Evolutionary conservation across 1,140 invertebrate genomes (phyloP).

Genomic region (Trichoplusia ni): DNA sequence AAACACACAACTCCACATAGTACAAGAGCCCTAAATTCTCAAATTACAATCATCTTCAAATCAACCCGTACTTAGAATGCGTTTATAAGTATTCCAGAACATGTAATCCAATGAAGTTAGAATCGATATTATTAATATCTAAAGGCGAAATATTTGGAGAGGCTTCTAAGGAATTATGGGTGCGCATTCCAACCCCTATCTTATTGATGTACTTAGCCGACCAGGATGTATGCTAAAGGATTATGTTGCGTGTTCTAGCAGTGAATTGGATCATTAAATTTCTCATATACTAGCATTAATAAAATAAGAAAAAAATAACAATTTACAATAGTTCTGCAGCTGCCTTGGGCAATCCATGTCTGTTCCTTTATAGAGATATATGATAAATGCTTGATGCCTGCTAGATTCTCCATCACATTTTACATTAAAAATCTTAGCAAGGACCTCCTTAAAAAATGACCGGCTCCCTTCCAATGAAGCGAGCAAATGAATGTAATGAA

Average conservation of each 20-base stretch:
- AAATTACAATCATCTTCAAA: background rate
- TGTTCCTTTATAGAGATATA: too few species aligned
- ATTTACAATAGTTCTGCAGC: too few species aligned
- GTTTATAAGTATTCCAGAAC: background rate
- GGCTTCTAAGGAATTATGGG: constrained; percentile 17
- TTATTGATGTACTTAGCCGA: background rate
- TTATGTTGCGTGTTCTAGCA: background rate
- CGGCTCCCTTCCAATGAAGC: too few species aligned
- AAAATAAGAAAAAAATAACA: too few species aligned
- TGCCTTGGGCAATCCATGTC: too few species aligned
- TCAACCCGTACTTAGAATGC: background rate
- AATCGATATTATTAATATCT: constrained; percentile 31
- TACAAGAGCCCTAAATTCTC: background rate
- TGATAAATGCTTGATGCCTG: too few species aligned
- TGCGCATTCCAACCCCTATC: constrained; percentile 22
- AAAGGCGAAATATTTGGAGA: constrained; percentile 11
- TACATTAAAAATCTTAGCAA: too few species aligned
- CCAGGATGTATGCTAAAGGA: background rate
- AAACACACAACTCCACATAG: background rate
- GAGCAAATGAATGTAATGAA: too few species aligned
- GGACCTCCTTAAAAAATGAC: too few species aligned
- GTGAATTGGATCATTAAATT: background rate
- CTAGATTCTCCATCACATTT: too few species aligned
- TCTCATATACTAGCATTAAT: too few species aligned
- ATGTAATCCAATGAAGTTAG: constrained; percentile 14